phyloP scores from a whole-genome alignment of 2,113 vertebrate species.

The Psammodynastes pulverulentus region DNA sequence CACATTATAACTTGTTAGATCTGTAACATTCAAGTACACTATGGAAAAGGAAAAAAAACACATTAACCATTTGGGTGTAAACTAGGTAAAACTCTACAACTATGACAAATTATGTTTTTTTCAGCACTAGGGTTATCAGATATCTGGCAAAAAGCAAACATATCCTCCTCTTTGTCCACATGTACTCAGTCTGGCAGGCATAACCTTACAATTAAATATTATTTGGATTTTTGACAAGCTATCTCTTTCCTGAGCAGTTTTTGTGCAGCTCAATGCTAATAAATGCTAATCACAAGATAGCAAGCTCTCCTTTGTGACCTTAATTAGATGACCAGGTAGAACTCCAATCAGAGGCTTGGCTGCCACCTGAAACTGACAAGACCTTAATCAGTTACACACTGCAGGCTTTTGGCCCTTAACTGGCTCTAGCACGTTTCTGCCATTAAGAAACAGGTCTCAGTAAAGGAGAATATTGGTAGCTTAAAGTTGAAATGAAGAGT shows the following conservation, averaged over 20 bases:
- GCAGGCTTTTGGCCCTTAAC: background rate
- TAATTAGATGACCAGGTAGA: background rate
- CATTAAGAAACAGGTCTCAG: background rate
- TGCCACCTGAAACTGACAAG: background rate
- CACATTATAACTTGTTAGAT: conserved; percentile 82
- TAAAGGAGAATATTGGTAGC: no score
- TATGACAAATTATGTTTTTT: conserved; percentile 14
- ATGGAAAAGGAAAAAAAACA: conserved; percentile 21
- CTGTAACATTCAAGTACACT: conserved; percentile 95
- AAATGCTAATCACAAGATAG: background rate
- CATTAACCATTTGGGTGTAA: background rate
- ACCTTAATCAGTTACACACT: background rate
- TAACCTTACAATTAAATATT: background rate
- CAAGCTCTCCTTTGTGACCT: background rate
- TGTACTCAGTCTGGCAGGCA: background rate
- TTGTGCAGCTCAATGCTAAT: background rate
- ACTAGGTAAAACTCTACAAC: background rate
- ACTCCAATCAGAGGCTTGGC: background rate
- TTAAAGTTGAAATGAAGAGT: no score
- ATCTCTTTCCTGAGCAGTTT: background rate
- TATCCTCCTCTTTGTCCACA: background rate
- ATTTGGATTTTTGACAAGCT: background rate
- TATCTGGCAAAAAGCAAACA: background rate
- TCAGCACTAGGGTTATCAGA: background rate
- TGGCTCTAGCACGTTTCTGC: background rate